Evolutionary conservation across 2,888 invertebrate species (phyloP).

Genomic region (Yponomeuta malinellus): DNA sequence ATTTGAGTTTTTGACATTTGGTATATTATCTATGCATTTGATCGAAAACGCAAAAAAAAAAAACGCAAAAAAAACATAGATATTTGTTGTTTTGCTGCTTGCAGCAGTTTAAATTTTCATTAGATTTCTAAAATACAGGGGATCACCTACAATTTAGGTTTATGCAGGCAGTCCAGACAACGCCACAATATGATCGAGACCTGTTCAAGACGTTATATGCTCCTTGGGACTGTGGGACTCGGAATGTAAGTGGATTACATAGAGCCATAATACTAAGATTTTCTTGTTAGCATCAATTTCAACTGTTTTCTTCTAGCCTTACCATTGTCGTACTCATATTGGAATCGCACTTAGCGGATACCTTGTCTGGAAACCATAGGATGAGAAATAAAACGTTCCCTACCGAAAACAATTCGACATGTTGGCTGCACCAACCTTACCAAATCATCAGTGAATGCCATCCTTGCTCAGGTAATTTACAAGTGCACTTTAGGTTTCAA

Average conservation of each 20-base stretch:
- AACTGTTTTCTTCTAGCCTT: constrained; percentile 73
- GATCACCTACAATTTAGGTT: neutral
- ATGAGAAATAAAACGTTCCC: constrained; percentile 79
- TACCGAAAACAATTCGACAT: constrained; percentile 86
- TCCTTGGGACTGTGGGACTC: constrained; percentile 83
- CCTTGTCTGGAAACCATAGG: constrained; percentile 74
- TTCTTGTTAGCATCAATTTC: neutral
- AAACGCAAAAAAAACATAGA: too few species aligned
- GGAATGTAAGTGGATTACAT: constrained; percentile 78
- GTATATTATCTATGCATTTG: too few species aligned
- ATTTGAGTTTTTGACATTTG: neutral
- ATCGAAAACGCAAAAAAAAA: too few species aligned
- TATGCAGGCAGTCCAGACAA: neutral
- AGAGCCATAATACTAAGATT: neutral
- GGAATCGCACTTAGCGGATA: constrained; percentile 81
- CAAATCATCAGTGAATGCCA: constrained; percentile 85
- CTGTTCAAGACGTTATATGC: constrained; percentile 89
- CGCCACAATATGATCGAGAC: constrained; percentile 83
- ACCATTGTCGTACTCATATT: constrained; percentile 88
- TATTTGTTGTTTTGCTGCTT: neutral
- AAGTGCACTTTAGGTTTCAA: neutral
- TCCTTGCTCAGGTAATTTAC: constrained; percentile 82
- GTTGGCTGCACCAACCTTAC: constrained; percentile 83
- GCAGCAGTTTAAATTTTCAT: neutral
- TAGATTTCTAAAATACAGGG: too few species aligned